Base-by-base conservation (phyloP, 1,140 invertebrate genomes). In the Ectropis grisescens region DNA sequence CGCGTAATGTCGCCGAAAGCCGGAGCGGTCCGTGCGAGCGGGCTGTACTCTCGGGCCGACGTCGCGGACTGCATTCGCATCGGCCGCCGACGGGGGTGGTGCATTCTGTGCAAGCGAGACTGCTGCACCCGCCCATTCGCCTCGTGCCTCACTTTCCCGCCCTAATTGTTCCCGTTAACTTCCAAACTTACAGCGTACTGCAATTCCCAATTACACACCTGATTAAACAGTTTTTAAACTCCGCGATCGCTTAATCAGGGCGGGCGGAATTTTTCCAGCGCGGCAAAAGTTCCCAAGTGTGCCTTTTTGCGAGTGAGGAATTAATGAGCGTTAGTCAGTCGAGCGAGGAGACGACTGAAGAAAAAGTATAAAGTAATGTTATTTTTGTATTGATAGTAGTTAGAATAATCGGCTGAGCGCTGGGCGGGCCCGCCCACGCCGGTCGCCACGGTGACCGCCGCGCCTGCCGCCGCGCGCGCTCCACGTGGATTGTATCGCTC, bases 101-200 rank as follows among this genome's bases (percentile, higher is more conserved):
- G 71, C 67, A 70, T 52, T 57, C 38, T 64, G 75, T 72, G 71
- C 68, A 76, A 76, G 70, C 62, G 75, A 76, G 71, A 76, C 69
- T 74, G 60, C 69, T 68, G 31, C 58, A 57, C 75, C 70, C 75
- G 74, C 75, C 75, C 75, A 76, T 68, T 72, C 54, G 58, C 66
- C 66, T 59, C 56, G 58, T 72, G 62, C 66, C 61, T 76, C 70
- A 76, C 68, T 75, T 80, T 80, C 71, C 70, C 75, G 75, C 75
- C 75, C 68, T 69, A 66, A 19, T 40, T 67, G 61, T 60, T 64
- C 66, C 35, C 42, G 29, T 44, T 52, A 51, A 60, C 49, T 56
- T 66, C 55, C 51, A 60, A 71, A 62, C 55, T 70, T 65, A 53
- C 57, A 62, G 57, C 62, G 52, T 44, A 52, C 45, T 41, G 23